phyloP scores from a whole-genome alignment of 2,888 invertebrate genomes.

The Drosophila kokeensis region DNA sequence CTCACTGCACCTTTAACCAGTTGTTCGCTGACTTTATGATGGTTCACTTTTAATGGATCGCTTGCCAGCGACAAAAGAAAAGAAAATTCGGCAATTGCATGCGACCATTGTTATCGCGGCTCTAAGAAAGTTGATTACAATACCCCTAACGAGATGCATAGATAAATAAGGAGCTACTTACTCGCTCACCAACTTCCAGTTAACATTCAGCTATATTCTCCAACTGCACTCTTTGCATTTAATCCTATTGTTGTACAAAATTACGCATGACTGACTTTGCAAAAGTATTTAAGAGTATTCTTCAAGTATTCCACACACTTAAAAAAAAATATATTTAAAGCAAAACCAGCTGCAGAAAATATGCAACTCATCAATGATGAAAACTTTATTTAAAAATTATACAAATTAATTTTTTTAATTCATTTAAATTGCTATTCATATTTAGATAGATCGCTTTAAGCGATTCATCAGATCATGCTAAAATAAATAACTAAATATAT shows the following conservation, averaged over 20 bases:
- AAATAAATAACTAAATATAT: not conserved
- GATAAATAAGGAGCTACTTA: slow-evolving; percentile 44
- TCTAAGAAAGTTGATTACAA: slow-evolving; percentile 53
- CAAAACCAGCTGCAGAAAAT: not conserved
- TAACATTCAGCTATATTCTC: not conserved
- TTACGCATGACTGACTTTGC: slow-evolving; percentile 1
- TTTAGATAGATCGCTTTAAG: not conserved
- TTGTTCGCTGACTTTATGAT: slow-evolving; percentile 57
- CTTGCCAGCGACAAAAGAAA: slow-evolving; percentile 29
- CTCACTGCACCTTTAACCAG: slow-evolving; percentile 23
- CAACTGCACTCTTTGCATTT: not conserved
- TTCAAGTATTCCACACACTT: not conserved
- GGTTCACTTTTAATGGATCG: slow-evolving; percentile 68
- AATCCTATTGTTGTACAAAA: not conserved
- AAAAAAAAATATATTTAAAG: not conserved
- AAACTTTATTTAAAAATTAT: not conserved
- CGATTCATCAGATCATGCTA: not conserved
- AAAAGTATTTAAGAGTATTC: not conserved
- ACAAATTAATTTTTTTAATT: not conserved
- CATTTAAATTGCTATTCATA: not conserved
- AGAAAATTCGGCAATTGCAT: slow-evolving; percentile 60
- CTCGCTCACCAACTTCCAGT: not conserved
- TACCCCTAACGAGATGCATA: slow-evolving; percentile 35
- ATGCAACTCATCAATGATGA: not conserved
- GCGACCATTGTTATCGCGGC: slow-evolving; percentile 61